Conservation (phyloP, 2,797 vertebrate genomes). For the Falco berigora region DNA sequence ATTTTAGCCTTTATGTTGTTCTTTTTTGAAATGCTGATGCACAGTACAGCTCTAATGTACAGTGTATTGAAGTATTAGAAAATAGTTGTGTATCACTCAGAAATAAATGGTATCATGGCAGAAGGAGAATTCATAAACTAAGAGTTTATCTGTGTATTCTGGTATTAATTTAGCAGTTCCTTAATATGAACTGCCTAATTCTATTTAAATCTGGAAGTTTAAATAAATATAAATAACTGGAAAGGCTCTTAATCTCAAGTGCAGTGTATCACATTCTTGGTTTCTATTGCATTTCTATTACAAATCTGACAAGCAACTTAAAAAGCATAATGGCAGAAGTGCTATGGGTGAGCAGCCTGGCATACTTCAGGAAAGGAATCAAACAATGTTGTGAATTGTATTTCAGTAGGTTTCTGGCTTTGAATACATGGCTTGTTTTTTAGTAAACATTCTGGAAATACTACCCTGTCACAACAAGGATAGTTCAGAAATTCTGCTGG, state of each 20-base stretch:
- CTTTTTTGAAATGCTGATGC: neutral
- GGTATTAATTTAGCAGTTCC: neutral
- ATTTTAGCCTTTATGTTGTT: neutral
- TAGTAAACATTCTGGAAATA: neutral
- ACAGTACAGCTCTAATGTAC: neutral
- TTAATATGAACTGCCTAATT: neutral
- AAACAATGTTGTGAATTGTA: neutral
- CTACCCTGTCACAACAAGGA: neutral
- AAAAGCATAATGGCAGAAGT: neutral
- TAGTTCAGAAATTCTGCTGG: neutral
- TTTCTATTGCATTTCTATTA: neutral
- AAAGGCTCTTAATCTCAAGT: neutral
- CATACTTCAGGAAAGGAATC: neutral
- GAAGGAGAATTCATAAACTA: neutral
- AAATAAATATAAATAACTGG: neutral
- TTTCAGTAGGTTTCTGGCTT: neutral
- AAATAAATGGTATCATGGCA: neutral
- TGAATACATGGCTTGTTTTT: neutral
- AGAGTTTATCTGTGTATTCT: neutral
- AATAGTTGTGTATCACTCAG: neutral
- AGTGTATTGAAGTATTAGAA: neutral
- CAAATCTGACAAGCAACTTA: neutral
- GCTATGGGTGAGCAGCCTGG: neutral
- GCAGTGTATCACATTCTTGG: neutral
- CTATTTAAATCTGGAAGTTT: neutral